These are phyloP conservation scores for Crepidodera aurea DNA, from an alignment of 2,888 invertebrate genomes.

Conservation along the genomic window DNA sequence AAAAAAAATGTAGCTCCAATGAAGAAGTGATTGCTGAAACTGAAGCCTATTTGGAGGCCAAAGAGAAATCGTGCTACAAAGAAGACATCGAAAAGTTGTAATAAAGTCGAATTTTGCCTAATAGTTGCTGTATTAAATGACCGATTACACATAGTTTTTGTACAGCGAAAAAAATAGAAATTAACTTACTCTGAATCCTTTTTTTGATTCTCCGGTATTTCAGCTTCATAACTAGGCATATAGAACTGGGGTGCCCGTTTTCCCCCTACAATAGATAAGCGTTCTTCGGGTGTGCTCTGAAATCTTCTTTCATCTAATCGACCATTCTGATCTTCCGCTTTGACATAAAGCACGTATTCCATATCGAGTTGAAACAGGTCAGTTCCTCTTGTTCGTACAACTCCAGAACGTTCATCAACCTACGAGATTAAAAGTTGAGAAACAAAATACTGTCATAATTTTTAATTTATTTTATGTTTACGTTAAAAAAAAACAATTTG, in stretches of 20 bases:
- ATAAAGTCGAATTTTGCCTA: too few relatives aligned
- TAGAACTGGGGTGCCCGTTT: slow-evolving; percentile 98
- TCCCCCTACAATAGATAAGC: slow-evolving; percentile 95
- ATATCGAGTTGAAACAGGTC: slow-evolving; percentile 94
- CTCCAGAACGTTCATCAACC: slow-evolving; percentile 73
- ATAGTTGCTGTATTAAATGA: too few relatives aligned
- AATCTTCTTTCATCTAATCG: slow-evolving; percentile 88
- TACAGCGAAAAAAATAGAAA: too few relatives aligned
- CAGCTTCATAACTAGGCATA: slow-evolving; percentile 92
- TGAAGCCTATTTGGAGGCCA: too few relatives aligned
- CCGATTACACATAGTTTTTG: too few relatives aligned
- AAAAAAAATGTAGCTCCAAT: too few relatives aligned
- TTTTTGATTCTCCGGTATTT: slow-evolving; percentile 96
- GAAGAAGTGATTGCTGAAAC: too few relatives aligned
- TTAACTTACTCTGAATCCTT: slow-evolving; percentile 93
- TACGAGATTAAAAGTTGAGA: slow-evolving; percentile 9
- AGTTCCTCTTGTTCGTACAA: slow-evolving; percentile 88
- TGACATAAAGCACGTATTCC: slow-evolving; percentile 96
- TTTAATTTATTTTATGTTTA: too few relatives aligned
- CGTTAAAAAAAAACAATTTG: too few relatives aligned
- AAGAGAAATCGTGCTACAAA: too few relatives aligned
- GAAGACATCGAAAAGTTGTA: too few relatives aligned
- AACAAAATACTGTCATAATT: too few relatives aligned
- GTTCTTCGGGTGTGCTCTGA: slow-evolving; percentile 91
- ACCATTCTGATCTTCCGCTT: slow-evolving; percentile 95